Evolutionary conservation across 64 coral and sea anemone species (phyloP).

Genomic region (Cladopsammia gracilis): DNA sequence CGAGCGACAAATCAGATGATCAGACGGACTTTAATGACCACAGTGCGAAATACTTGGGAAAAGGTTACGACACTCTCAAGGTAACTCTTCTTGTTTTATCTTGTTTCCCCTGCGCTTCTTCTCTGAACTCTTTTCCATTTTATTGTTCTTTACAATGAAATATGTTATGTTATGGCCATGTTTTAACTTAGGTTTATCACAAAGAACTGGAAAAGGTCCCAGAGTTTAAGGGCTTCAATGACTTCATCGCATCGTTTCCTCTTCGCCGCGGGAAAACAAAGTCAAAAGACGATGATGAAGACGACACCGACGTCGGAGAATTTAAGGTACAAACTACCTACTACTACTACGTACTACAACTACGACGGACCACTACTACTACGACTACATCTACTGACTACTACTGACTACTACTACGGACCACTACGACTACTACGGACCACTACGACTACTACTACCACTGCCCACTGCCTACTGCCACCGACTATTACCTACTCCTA

Average conservation of each 20-base stretch:
- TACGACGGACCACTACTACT: not conserved
- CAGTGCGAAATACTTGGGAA: conserved; percentile 43
- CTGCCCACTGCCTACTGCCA: no score
- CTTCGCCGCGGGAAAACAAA: conserved; percentile 87
- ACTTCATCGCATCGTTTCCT: conserved; percentile 88
- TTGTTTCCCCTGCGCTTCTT: no score
- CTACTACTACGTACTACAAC: no score
- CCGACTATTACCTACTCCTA: no score
- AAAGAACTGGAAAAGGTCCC: conserved; percentile 88
- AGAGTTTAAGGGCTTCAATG: conserved; percentile 86
- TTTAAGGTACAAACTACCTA: conserved; percentile 72
- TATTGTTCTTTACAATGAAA: not conserved
- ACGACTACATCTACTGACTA: no score
- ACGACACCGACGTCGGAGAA: conserved; percentile 80
- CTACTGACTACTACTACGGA: no score
- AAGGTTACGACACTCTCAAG: conserved; percentile 70
- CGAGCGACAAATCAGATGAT: not conserved
- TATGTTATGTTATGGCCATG: not conserved
- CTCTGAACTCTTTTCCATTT: not conserved
- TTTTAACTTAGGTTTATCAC: conserved; percentile 71
- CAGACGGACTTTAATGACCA: conserved; percentile 61
- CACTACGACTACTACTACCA: no score
- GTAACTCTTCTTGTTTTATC: not conserved
- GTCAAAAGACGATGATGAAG: conserved; percentile 82
- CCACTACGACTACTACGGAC: no score